Evolutionary conservation across 1,140 invertebrate genomes (phyloP).

Genomic region (Sitophilus oryzae): DNA sequence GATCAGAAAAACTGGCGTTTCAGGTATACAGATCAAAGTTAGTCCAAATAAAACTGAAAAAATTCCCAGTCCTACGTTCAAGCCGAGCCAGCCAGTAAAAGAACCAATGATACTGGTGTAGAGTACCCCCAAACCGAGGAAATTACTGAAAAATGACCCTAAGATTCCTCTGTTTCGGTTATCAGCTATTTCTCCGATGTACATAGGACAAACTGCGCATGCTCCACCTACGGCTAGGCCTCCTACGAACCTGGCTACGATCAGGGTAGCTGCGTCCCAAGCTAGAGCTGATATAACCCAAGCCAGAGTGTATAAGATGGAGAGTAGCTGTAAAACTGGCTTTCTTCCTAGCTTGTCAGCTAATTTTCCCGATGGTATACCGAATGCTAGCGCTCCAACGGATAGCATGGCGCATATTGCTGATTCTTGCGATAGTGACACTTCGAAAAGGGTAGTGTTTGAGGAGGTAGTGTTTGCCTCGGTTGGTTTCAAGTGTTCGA

Average conservation of each 20-base stretch:
- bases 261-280: conserved; percentile 54
- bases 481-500: conserved; percentile 47
- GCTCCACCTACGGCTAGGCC: conserved; percentile 70
- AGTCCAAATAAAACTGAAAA: conserved; percentile 60
- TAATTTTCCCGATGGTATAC: conserved; percentile 61
- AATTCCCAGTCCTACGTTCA: conserved; percentile 61
- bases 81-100: conserved; percentile 53
- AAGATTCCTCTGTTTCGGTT: conserved; percentile 70
- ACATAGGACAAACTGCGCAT: conserved; percentile 78
- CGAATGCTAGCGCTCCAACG: conserved; percentile 69
- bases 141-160: conserved; percentile 78
- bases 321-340: conserved; percentile 60
- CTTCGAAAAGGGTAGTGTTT: conserved; percentile 29
- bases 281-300: conserved; percentile 69
- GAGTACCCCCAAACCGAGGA: conserved; percentile 76
- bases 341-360: conserved; percentile 75
- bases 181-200: conserved; percentile 82
- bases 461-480: conserved; percentile 1
- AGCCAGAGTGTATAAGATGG: conserved; percentile 67
- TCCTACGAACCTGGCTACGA: conserved; percentile 67
- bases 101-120: conserved; percentile 68
- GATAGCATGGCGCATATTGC: conserved; percentile 73
- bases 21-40: conserved; percentile 69
- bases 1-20: conserved; percentile 71
- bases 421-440: conserved; percentile 48